A percentile compares a stretch with the other conserved stretches of the same genome.
Conservation (phyloP, 2,888 invertebrate species). For the Hecatera dysodea region DNA sequence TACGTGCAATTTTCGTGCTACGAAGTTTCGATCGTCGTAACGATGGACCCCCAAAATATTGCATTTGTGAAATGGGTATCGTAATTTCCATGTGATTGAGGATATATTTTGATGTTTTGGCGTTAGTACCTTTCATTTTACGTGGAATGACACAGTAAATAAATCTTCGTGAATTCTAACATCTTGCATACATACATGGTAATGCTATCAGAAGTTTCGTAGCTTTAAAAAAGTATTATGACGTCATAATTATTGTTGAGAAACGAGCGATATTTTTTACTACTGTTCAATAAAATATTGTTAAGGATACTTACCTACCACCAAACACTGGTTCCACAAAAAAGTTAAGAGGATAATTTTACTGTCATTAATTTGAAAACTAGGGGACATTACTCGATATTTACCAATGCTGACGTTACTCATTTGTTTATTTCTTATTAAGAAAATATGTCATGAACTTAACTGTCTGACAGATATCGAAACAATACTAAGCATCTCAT, state of each 20-base stretch:
- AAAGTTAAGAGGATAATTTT: no score
- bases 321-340: no score
- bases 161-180: not conserved
- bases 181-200: not conserved
- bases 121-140: slow-evolving; percentile 11
- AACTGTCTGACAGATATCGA: no score
- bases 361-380: no score
- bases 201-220: not conserved
- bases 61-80: slow-evolving; percentile 29
- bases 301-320: no score
- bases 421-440: no score
- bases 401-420: no score
- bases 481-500: not conserved
- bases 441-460: no score
- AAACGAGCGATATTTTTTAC: not conserved
- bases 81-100: slow-evolving; percentile 38
- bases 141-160: slow-evolving; percentile 9
- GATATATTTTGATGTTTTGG: slow-evolving; percentile 24
- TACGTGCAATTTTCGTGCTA: slow-evolving; percentile 57
- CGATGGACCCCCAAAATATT: slow-evolving; percentile 43
- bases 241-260: not conserved
- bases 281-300: not conserved
- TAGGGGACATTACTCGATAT: no score
- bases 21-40: slow-evolving; percentile 52
- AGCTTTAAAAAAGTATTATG: not conserved